Evolutionary conservation across 2,797 vertebrate genomes (phyloP).

Genomic region (Odontamblyopus lacepedii): DNA sequence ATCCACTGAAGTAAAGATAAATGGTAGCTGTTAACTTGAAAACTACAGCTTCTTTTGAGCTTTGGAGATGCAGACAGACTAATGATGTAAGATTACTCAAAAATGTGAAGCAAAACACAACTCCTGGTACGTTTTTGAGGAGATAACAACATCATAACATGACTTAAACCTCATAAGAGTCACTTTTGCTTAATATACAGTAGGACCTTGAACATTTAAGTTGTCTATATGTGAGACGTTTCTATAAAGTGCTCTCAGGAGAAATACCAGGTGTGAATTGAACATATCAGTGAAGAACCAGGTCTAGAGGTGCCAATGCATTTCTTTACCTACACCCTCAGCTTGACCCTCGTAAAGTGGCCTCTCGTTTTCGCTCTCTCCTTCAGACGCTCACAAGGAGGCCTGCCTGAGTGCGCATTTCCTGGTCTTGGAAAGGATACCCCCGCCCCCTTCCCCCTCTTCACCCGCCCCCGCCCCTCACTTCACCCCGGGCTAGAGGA

Average conservation of each 20-base stretch:
- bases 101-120: no score
- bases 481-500: slow-evolving; percentile 65
- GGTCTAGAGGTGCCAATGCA: not conserved
- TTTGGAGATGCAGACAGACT: no score
- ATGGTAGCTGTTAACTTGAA: no score
- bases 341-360: slow-evolving; percentile 15
- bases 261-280: not conserved
- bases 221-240: not conserved
- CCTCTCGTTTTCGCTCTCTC: slow-evolving; percentile 11
- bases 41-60: no score
- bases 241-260: not conserved
- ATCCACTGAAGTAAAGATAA: no score
- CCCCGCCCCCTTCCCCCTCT: not conserved
- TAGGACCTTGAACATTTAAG: not conserved
- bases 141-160: no score
- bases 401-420: slow-evolving; percentile 38
- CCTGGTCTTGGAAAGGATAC: slow-evolving; percentile 33
- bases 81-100: no score
- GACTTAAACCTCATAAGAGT: no score
- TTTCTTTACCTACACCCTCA: not conserved
- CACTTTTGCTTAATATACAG: no score
- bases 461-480: slow-evolving; percentile 13
- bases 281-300: not conserved
- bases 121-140: no score
- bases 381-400: slow-evolving; percentile 40